Evolutionary conservation across 2,113 vertebrate genomes (phyloP).

Genomic region (Nematolebias whitei): DNA sequence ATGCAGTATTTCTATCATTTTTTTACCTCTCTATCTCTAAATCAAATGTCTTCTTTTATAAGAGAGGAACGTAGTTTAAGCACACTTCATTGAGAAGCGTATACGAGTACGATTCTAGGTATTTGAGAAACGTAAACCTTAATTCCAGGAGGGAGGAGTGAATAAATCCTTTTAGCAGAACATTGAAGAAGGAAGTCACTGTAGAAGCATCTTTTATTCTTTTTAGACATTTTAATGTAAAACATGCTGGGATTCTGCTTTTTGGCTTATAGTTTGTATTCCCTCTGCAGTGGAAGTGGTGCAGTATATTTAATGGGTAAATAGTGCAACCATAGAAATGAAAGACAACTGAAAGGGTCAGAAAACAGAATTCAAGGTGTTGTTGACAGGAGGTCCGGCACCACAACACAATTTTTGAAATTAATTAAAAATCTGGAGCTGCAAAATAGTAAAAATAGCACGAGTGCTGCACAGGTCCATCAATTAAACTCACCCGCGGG

Average conservation of each 20-base stretch:
- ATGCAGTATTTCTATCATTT: background rate
- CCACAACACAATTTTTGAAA: slow-evolving; percentile 58
- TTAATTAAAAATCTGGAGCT: slow-evolving; percentile 70
- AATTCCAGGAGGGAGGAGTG: slow-evolving; percentile 20
- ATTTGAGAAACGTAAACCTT: slow-evolving; percentile 9
- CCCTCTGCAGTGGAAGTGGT: slow-evolving; percentile 12
- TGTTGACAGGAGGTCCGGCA: slow-evolving; percentile 50
- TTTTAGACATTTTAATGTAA: slow-evolving; percentile 33
- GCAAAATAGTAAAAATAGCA: slow-evolving; percentile 72
- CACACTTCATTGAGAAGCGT: background rate
- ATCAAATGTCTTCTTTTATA: background rate
- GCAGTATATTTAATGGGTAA: slow-evolving; percentile 17
- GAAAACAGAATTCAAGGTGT: slow-evolving; percentile 42
- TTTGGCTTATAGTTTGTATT: background rate
- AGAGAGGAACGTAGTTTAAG: background rate
- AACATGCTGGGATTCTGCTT: slow-evolving; percentile 3
- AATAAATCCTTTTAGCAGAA: slow-evolving; percentile 24
- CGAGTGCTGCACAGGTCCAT: slow-evolving; percentile 53
- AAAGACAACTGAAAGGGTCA: slow-evolving; percentile 14
- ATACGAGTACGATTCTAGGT: no score
- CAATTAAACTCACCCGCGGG: slow-evolving; percentile 64
- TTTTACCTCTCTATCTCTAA: background rate
- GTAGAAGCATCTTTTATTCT: slow-evolving; percentile 14
- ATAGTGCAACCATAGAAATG: slow-evolving; percentile 17
- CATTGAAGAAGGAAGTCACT: background rate